Evolutionary conservation across 2,888 invertebrate genomes (phyloP).

Genomic region (Mystacides longicornis): DNA sequence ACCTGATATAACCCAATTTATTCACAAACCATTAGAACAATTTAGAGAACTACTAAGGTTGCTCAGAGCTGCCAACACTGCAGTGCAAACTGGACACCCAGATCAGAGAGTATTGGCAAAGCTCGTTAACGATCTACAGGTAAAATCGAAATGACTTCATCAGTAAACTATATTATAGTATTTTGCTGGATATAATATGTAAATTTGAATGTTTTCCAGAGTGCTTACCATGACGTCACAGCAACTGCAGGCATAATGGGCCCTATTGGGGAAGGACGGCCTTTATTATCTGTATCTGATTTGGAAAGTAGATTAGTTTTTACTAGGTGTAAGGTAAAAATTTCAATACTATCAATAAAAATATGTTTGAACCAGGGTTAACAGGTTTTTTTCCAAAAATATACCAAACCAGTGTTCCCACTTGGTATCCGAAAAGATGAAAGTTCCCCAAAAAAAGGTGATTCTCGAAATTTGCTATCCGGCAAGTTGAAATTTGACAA

Average conservation of each 20-base stretch:
- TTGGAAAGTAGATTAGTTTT: constrained; percentile 82
- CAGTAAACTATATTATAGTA: not conserved
- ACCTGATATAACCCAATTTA: constrained; percentile 76
- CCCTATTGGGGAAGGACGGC: constrained; percentile 74
- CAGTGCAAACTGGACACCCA: constrained; percentile 25
- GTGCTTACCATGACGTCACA: constrained; percentile 73
- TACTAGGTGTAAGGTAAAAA: constrained; percentile 74
- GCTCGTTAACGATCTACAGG: constrained; percentile 44
- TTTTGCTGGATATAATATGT: not conserved
- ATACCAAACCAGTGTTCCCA: too few relatives aligned
- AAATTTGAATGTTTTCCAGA: constrained; percentile 34
- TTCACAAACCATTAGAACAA: constrained; percentile 80
- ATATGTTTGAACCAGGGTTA: too few relatives aligned
- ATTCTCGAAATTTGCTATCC: too few relatives aligned
- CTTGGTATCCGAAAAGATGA: too few relatives aligned
- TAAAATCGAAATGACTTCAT: constrained; percentile 27
- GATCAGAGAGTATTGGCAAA: constrained; percentile 32
- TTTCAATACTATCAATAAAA: too few relatives aligned
- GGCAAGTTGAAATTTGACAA: too few relatives aligned
- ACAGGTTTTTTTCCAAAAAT: too few relatives aligned
- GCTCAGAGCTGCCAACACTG: constrained; percentile 41
- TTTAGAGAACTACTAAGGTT: constrained; percentile 44
- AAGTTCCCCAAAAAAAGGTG: too few relatives aligned
- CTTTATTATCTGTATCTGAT: constrained; percentile 73
- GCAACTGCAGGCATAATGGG: constrained; percentile 81